These are phyloP conservation scores for Eupithecia abbreviata DNA, from an alignment of 2,888 invertebrate species.

Conservation along the genomic window DNA sequence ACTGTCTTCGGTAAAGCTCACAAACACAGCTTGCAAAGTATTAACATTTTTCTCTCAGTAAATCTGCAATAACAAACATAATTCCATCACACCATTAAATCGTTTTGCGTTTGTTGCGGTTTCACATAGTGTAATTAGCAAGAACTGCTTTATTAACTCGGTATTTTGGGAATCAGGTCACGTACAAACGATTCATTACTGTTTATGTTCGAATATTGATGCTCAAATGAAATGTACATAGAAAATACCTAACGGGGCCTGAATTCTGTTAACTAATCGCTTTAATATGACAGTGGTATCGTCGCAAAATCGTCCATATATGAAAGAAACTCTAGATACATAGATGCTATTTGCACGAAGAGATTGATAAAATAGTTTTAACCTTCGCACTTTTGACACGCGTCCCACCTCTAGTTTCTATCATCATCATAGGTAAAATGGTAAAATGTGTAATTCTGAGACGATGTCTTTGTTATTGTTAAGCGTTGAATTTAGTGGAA, in stretches of 20 bases:
- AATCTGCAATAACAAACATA: slow-evolving; percentile 57
- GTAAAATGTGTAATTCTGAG: no score
- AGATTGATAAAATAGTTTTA: no score
- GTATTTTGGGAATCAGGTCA: slow-evolving; percentile 58
- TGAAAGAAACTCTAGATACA: no score
- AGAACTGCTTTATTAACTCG: slow-evolving; percentile 51
- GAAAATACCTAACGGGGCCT: slow-evolving; percentile 1
- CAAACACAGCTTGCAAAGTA: slow-evolving; percentile 44
- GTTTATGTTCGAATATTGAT: slow-evolving; percentile 49
- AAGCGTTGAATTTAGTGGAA: no score
- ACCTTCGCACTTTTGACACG: no score
- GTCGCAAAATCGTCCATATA: no score
- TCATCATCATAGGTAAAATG: no score
- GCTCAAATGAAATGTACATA: slow-evolving; percentile 32
- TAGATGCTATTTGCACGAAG: no score
- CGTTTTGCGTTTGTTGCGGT: slow-evolving; percentile 60
- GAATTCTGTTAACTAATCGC: no score
- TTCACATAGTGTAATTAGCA: slow-evolving; percentile 55
- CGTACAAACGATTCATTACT: slow-evolving; percentile 47
- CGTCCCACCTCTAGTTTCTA: no score
- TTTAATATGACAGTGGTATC: no score
- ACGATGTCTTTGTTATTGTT: no score
- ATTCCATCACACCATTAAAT: slow-evolving; percentile 54
- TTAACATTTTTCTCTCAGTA: slow-evolving; percentile 49
- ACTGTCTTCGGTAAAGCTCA: slow-evolving; percentile 44